Conservation (phyloP, 2,888 invertebrate species). For the Apamea sordens region DNA sequence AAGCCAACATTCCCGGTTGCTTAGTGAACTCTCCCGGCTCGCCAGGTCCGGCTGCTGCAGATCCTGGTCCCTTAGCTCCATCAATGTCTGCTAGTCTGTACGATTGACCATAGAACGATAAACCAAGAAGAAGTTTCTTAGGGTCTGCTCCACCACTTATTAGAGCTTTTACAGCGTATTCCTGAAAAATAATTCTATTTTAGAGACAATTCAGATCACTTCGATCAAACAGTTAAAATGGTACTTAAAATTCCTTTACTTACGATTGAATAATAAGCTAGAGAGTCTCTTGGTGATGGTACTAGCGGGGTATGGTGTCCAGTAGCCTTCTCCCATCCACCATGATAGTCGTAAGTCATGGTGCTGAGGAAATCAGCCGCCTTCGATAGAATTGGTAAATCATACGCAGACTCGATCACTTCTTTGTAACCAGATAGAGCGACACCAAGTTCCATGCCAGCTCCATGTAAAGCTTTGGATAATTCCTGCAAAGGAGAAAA, state of each 20-base stretch:
- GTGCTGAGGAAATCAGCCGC: constrained; percentile 95
- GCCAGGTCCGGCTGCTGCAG: constrained; percentile 93
- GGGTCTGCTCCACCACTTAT: constrained; percentile 93
- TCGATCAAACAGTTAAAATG: rapidly evolving
- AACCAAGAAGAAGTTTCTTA: constrained; percentile 94
- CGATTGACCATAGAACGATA: constrained; percentile 97
- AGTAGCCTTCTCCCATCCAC: constrained; percentile 95
- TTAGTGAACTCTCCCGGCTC: constrained; percentile 95
- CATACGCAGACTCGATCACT: constrained; percentile 96
- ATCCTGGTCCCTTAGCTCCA: constrained; percentile 89
- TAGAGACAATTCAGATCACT: neutral
- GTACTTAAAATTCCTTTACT: constrained; percentile 74
- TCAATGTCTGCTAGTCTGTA: constrained; percentile 91
- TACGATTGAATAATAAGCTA: constrained; percentile 94
- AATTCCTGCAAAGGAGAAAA: constrained; percentile 89
- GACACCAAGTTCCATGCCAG: constrained; percentile 94
- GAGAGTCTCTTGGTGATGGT: constrained; percentile 91
- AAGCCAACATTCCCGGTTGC: constrained; percentile 96
- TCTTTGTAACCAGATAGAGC: constrained; percentile 97
- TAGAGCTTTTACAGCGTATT: constrained; percentile 95
- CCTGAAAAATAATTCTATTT: constrained; percentile 84
- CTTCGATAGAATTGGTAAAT: constrained; percentile 92
- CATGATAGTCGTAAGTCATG: constrained; percentile 97
- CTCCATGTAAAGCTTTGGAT: constrained; percentile 91
- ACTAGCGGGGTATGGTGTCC: constrained; percentile 95